These are phyloP conservation scores for Aleiodes testaceus DNA, from an alignment of 2,888 invertebrate species.

Conservation along the genomic window DNA sequence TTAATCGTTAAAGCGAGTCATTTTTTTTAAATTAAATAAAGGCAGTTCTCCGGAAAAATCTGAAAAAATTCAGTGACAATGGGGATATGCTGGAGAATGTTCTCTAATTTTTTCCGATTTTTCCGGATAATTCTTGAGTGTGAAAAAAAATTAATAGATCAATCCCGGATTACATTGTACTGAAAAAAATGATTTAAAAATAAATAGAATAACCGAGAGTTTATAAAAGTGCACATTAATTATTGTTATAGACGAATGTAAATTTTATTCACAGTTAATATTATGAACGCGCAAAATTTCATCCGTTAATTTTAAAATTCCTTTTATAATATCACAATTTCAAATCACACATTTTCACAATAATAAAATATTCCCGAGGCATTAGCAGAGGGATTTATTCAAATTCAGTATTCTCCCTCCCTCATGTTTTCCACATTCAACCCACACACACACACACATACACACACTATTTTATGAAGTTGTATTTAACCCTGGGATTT, in stretches of 20 bases:
- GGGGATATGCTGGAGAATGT: no score
- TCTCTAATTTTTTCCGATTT: no score
- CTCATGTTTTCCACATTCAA: background rate
- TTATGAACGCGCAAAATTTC: slow-evolving; percentile 4
- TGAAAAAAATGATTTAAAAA: no score
- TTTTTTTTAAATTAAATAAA: background rate
- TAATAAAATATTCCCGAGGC: slow-evolving; percentile 28
- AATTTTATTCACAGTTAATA: background rate
- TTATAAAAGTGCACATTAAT: no score
- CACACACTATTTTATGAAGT: background rate
- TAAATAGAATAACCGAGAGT: no score
- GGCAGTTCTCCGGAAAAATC: background rate
- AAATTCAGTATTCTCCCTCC: background rate
- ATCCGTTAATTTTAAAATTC: slow-evolving; percentile 11
- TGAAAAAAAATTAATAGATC: no score
- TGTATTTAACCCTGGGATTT: slow-evolving; percentile 23
- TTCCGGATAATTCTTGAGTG: no score
- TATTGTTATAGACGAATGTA: background rate
- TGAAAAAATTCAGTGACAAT: no score
- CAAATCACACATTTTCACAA: slow-evolving; percentile 12
- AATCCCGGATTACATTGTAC: no score
- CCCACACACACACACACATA: background rate
- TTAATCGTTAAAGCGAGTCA: background rate
- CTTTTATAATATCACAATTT: slow-evolving; percentile 13
- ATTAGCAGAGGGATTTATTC: slow-evolving; percentile 24